Evolutionary conservation across 2,797 vertebrate species (phyloP).

Genomic region (Sebastes jordani): DNA sequence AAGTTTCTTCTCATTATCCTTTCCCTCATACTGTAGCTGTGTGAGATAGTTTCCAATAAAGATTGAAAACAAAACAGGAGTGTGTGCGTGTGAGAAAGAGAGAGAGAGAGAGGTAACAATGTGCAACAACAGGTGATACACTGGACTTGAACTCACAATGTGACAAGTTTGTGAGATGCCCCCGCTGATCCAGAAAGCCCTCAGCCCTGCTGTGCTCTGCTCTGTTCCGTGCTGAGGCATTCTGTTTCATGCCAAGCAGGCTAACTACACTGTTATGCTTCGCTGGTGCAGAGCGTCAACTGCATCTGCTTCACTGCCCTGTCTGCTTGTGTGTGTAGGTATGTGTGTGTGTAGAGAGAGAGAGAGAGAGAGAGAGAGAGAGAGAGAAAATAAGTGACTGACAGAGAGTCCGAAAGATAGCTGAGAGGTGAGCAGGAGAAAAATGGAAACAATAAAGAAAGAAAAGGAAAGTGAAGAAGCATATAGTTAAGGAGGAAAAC

Average conservation of each 20-base stretch:
- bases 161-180: conserved; percentile 43
- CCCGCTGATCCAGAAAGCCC: conserved; percentile 46
- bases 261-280: conserved; percentile 76
- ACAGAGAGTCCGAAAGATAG: neutral
- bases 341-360: neutral
- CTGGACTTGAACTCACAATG: conserved; percentile 33
- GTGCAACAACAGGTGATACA: conserved; percentile 16
- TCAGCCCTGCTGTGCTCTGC: conserved; percentile 53
- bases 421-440: neutral
- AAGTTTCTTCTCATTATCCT: neutral
- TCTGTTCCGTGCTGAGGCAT: conserved; percentile 59
- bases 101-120: neutral
- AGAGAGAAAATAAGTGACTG: conserved; percentile 30
- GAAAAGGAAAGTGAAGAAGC: neutral
- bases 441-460: neutral
- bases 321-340: conserved; percentile 26
- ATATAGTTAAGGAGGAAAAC: neutral
- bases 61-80: neutral
- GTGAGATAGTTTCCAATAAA: neutral
- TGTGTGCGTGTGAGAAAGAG: too few relatives aligned
- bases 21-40: neutral
- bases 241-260: conserved; percentile 75
- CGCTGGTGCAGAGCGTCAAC: conserved; percentile 72
- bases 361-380: neutral
- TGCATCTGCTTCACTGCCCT: conserved; percentile 64